phyloP scores from a whole-genome alignment of 2,113 vertebrate species.

The Thermophis baileyi region DNA sequence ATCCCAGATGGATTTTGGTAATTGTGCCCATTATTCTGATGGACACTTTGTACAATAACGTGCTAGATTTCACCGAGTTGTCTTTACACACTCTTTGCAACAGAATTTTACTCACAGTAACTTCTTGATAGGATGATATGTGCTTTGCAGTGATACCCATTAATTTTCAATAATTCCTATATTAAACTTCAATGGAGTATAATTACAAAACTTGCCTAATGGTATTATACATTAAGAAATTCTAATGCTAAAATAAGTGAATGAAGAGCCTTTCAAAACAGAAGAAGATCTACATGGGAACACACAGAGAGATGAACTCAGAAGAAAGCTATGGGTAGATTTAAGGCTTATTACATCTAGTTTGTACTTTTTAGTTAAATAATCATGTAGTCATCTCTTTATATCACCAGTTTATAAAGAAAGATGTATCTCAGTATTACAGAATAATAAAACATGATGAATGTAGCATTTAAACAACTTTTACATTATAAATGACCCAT shows the following conservation, averaged over 20 bases:
- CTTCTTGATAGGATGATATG: not conserved
- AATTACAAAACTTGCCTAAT: not conserved
- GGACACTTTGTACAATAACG: not conserved
- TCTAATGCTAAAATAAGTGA: not conserved
- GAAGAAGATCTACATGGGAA: not conserved
- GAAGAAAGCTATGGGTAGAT: not conserved
- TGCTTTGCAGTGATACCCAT: not conserved
- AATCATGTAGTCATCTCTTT: not conserved
- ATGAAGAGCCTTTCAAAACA: not conserved
- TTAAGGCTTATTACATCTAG: not conserved
- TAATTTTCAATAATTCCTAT: not conserved
- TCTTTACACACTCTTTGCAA: not conserved
- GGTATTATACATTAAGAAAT: not conserved
- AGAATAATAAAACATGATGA: not conserved
- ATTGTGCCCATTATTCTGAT: not conserved
- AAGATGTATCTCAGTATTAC: not conserved
- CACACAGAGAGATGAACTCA: not conserved
- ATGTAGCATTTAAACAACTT: not conserved
- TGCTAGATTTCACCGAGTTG: not conserved
- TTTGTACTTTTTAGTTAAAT: not conserved
- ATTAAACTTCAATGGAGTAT: not conserved
- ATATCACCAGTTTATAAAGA: not conserved
- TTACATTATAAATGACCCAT: not conserved
- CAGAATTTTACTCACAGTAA: not conserved
- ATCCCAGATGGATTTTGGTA: not conserved